These are phyloP conservation scores for Luidia sarsii DNA, from an alignment of 53 echinoderm and acorn worm species.

Conservation along the genomic window DNA sequence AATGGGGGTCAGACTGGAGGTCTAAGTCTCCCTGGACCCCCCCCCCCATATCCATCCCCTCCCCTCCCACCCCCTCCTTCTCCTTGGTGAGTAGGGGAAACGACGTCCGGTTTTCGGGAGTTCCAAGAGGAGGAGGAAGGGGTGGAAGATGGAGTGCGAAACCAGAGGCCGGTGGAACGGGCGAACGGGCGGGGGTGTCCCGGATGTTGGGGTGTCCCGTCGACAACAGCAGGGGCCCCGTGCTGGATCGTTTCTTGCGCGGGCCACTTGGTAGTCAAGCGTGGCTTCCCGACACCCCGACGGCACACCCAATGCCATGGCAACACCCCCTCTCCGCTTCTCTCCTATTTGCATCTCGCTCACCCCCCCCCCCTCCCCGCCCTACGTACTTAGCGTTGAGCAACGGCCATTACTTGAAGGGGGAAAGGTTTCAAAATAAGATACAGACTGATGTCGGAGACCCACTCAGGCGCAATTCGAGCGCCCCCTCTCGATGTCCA, in stretches of 20 bases:
- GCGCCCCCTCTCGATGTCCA: no score
- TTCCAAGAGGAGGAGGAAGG: constrained; percentile 45
- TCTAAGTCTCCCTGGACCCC: constrained; percentile 20
- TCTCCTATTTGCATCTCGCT: constrained; percentile 48
- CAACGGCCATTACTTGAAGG: no score
- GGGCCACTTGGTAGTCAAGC: constrained; percentile 19
- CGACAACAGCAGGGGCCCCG: no score
- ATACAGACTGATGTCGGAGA: no score
- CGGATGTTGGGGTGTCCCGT: constrained; percentile 20
- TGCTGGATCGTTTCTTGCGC: no score
- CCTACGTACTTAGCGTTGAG: not conserved
- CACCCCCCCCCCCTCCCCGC: not conserved
- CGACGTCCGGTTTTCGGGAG: constrained; percentile 56
- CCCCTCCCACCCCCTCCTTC: no score
- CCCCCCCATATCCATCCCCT: no score
- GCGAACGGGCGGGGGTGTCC: no score
- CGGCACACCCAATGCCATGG: not conserved
- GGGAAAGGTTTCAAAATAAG: no score
- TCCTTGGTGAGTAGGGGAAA: constrained; percentile 30
- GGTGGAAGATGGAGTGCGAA: constrained; percentile 31
- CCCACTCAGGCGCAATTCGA: no score
- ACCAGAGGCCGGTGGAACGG: constrained; percentile 13
- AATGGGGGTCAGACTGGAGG: constrained; percentile 38
- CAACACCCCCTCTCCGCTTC: not conserved
- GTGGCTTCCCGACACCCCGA: constrained; percentile 26